These are phyloP conservation scores for Zaprionus tsacasi DNA, from an alignment of 1,140 invertebrate species.

Conservation along the genomic window DNA sequence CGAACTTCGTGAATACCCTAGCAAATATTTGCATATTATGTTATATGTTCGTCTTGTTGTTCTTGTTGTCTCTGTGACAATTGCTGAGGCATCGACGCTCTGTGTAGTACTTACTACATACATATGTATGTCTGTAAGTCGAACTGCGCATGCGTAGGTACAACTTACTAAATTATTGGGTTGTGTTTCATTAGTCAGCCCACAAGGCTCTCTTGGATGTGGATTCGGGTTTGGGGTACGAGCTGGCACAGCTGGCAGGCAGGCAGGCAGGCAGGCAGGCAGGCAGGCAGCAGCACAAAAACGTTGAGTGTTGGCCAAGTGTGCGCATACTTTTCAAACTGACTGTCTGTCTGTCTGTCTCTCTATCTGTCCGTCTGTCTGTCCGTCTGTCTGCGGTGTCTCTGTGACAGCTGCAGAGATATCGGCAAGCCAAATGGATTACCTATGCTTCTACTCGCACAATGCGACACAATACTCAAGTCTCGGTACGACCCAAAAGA, in stretches of 20 bases:
- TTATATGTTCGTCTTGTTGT: slow-evolving; percentile 9
- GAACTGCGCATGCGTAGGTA: slow-evolving; percentile 77
- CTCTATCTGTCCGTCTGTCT: slow-evolving; percentile 15
- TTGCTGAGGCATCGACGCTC: slow-evolving; percentile 67
- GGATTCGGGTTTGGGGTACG: slow-evolving; percentile 7
- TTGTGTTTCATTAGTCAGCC: slow-evolving; percentile 80
- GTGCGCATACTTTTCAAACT: slow-evolving; percentile 69
- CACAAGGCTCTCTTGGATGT: slow-evolving; percentile 34
- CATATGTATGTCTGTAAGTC: slow-evolving; percentile 21
- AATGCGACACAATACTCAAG: slow-evolving; percentile 8
- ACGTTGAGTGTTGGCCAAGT: slow-evolving; percentile 31
- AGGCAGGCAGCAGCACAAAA: slow-evolving; percentile 3
- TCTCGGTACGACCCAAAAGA: slow-evolving; percentile 6
- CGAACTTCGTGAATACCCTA: neutral
- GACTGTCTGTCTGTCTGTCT: slow-evolving; percentile 33
- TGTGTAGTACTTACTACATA: neutral
- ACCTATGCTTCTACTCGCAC: slow-evolving; percentile 42
- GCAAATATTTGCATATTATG: neutral
- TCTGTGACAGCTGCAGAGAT: slow-evolving; percentile 73
- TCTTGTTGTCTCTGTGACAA: slow-evolving; percentile 67
- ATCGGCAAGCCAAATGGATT: slow-evolving; percentile 80
- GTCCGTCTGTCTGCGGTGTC: slow-evolving; percentile 28
- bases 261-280: slow-evolving; percentile 36
- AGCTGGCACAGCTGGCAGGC: slow-evolving; percentile 55
- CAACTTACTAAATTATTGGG: slow-evolving; percentile 79